phyloP scores from a whole-genome alignment of 2,113 vertebrate genomes.

The Hystrix brachyura region DNA sequence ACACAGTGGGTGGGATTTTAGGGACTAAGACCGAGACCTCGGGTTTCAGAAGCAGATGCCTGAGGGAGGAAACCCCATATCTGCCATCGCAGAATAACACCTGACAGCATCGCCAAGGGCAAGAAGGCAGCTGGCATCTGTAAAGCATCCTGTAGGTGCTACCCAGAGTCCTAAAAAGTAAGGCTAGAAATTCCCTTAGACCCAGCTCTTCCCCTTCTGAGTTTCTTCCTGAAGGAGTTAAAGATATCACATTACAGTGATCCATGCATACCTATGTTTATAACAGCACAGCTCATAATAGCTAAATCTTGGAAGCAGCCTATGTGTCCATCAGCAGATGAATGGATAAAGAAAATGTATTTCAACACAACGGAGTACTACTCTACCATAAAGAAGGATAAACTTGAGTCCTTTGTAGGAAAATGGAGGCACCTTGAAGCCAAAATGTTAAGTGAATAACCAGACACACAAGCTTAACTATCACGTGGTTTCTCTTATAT shows the following conservation, averaged over 20 bases:
- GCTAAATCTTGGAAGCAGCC: not conserved
- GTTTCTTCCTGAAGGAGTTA: not conserved
- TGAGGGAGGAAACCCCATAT: not conserved
- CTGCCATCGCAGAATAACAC: fast-evolving
- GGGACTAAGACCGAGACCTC: no score
- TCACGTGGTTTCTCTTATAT: not conserved
- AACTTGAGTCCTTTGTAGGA: not conserved
- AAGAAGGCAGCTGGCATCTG: not conserved
- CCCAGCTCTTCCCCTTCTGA: not conserved
- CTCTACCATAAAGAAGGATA: not conserved
- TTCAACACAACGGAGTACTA: not conserved
- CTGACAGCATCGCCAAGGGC: fast-evolving
- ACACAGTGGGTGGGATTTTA: not conserved
- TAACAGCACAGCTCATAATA: not conserved
- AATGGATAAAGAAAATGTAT: not conserved
- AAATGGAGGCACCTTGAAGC: not conserved
- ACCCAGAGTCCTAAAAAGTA: not conserved
- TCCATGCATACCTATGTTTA: not conserved
- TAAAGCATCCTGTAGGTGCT: not conserved
- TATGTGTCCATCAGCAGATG: not conserved
- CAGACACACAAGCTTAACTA: not conserved
- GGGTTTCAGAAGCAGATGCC: not conserved
- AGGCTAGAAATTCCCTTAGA: not conserved
- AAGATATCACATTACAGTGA: not conserved
- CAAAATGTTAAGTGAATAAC: not conserved